A percentile compares a stretch with the other conserved stretches of the same genome.
Conservation (phyloP, 2,888 invertebrate species). For the Drosophila engyochracea region DNA sequence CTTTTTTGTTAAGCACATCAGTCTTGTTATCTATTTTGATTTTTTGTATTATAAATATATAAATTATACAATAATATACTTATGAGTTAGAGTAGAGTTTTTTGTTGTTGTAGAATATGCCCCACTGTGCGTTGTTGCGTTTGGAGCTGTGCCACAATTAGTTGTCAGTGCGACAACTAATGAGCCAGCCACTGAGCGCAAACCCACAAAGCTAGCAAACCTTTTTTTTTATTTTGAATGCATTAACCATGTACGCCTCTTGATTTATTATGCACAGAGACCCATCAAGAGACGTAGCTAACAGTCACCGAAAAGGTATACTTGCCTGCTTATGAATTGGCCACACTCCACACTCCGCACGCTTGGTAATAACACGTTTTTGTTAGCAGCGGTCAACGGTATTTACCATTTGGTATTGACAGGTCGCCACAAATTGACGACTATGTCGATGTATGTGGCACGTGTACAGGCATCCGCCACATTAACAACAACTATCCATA, state of each 20-base stretch:
- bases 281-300: constrained; percentile 38
- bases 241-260: constrained; percentile 70
- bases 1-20: no score
- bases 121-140: not conserved
- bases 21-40: no score
- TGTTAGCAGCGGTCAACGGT: not conserved
- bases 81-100: not conserved
- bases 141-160: constrained; percentile 50
- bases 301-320: constrained; percentile 24
- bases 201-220: constrained; percentile 18
- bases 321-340: constrained; percentile 19
- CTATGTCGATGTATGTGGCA: constrained; percentile 17
- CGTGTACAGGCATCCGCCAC: constrained; percentile 11
- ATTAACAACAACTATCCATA: constrained; percentile 3
- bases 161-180: constrained; percentile 52
- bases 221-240: constrained; percentile 29
- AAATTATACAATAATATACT: no score
- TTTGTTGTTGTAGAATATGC: not conserved
- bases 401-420: constrained; percentile 32
- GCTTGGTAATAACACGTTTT: constrained; percentile 27
- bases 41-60: no score
- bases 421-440: constrained; percentile 21
- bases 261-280: constrained; percentile 71
- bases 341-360: not conserved
- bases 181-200: constrained; percentile 37